Base-by-base conservation (phyloP, 2,113 vertebrate species). In the Octodon degus region DNA sequence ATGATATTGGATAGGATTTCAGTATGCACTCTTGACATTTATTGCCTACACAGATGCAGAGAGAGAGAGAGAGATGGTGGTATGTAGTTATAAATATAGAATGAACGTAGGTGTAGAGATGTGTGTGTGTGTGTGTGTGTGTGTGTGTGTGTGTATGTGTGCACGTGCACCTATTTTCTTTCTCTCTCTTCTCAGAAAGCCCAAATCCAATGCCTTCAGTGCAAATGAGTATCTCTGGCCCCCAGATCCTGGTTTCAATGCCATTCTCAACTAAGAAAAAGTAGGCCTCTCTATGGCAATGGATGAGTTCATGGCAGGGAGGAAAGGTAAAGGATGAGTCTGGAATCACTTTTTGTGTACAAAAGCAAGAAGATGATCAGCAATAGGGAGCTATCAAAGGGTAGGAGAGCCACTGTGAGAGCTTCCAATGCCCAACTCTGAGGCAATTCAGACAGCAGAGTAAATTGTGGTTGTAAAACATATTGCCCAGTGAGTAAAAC, bases 391-490 rank as follows among this genome's bases (percentile, higher is more conserved):
- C n/a, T 30, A 13, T 82, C 40, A 60, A 93, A 90, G 9, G 11
- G 43, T 22, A 70, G 0, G 68, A 60, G n/a, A 80, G 3, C 6
- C 50, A 95, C n/a, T 86, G 11, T 67, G 27, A 60, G 25, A 87
- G 32, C 34, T 84, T 92, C 60, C 34, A 8, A 5, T 63, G 37
- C 72, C 14, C 70, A 83, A 13, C 68, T 90, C 37, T 95, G 34
- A 68, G 37, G 74, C 32, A 58, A 32, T 89, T 43, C 68, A 40
- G 16, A 79, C 30, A 95, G 83, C 40, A 72, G 20, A 72, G 55
- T 86, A 82, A 94, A 58, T 90, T 67, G 79, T 93, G 43, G n/a
- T 82, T 70, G 12, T 63, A 55, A 86, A 97, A 67, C 22, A 67
- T 86, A 10, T 40, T 80, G 40, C 19, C 32, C 93, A 53, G 50